Evolutionary conservation across 2,113 vertebrate species (phyloP).

Genomic region (Gobiocypris rarus): DNA sequence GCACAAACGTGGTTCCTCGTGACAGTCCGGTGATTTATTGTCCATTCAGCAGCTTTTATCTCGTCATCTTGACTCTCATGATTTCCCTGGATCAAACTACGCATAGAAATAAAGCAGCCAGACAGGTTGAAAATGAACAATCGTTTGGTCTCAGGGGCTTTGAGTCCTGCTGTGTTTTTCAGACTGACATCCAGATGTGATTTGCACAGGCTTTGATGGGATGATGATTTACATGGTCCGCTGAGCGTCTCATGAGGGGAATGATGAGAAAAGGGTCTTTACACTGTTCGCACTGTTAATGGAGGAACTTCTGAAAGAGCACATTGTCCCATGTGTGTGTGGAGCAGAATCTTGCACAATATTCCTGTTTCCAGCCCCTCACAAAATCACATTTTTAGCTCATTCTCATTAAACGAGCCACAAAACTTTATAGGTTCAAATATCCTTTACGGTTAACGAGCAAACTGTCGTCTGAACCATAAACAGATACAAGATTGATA

Average conservation of each 20-base stretch:
- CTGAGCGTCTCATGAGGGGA: background rate
- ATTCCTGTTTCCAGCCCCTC: background rate
- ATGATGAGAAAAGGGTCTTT: slow-evolving; percentile 11
- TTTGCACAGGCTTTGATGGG: slow-evolving; percentile 7
- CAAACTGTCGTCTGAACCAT: background rate
- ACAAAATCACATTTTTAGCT: background rate
- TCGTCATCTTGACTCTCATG: slow-evolving; percentile 26
- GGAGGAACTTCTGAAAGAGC: background rate
- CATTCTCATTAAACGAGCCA: background rate
- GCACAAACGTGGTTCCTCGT: background rate
- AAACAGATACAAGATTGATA: background rate
- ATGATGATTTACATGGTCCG: slow-evolving; percentile 1
- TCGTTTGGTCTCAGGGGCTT: background rate
- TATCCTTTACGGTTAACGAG: background rate
- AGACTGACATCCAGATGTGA: background rate
- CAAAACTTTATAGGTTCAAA: background rate
- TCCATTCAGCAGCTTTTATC: slow-evolving; percentile 32
- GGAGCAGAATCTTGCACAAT: background rate
- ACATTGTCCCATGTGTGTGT: background rate
- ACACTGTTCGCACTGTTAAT: background rate
- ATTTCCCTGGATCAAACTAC: slow-evolving; percentile 30
- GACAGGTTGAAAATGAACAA: slow-evolving; percentile 27
- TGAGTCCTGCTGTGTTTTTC: background rate
- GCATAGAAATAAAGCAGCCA: slow-evolving; percentile 21
- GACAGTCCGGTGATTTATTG: slow-evolving; percentile 17